phyloP scores from a whole-genome alignment of 2,888 invertebrate species.

The Chrysolina oricalcia region DNA sequence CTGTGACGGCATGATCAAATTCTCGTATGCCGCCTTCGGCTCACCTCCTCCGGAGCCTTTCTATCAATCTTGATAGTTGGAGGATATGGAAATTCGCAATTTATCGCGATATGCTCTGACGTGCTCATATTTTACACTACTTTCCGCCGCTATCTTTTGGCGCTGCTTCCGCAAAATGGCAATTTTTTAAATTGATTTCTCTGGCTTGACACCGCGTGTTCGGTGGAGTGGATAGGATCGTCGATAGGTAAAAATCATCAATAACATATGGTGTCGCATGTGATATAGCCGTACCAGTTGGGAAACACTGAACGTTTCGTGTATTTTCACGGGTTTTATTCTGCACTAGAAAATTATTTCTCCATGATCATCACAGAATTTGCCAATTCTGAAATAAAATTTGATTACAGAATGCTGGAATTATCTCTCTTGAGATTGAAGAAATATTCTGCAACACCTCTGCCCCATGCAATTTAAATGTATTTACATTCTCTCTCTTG shows the following conservation, averaged over 20 bases:
- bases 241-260: background rate
- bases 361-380: no score
- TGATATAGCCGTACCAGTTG: background rate
- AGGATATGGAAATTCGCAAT: slow-evolving; percentile 15
- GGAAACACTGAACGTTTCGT: background rate
- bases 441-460: no score
- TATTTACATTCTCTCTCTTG: no score
- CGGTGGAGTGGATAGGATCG: background rate
- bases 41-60: background rate
- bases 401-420: no score
- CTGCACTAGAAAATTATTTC: no score
- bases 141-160: slow-evolving; percentile 5
- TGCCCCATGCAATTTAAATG: no score
- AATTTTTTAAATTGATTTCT: slow-evolving; percentile 22
- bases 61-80: slow-evolving; percentile 16
- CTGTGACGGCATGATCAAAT: slow-evolving; percentile 15
- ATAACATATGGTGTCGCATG: background rate
- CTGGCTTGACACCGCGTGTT: background rate
- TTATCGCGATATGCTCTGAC: slow-evolving; percentile 14
- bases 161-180: slow-evolving; percentile 2
- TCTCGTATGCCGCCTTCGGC: background rate
- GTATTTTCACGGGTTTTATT: no score
- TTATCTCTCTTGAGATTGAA: no score
- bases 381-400: no score
- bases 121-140: slow-evolving; percentile 10